Conservation (phyloP, 2,888 invertebrate species). For the Oligia fasciuncula region DNA sequence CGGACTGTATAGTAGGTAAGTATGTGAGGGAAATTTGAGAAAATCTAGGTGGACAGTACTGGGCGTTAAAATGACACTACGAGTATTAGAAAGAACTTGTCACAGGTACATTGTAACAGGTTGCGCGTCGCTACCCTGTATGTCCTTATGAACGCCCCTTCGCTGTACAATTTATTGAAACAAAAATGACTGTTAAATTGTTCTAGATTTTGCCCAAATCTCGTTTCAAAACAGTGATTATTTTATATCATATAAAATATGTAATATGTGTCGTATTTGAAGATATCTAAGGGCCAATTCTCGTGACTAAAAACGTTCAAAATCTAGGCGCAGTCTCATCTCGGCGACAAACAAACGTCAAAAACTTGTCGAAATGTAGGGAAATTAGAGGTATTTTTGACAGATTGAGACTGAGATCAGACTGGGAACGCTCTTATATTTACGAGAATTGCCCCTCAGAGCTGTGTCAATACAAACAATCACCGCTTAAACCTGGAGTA, state of each 20-base stretch:
- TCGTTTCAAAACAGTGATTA: conserved; percentile 21
- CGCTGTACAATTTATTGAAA: not conserved
- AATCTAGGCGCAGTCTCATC: too few relatives aligned
- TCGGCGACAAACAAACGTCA: too few relatives aligned
- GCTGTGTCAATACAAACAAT: conserved; percentile 9
- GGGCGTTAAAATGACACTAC: not conserved
- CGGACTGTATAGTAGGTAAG: too few relatives aligned
- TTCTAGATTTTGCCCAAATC: conserved; percentile 17
- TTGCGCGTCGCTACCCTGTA: not conserved
- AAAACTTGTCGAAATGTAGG: too few relatives aligned
- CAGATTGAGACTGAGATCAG: too few relatives aligned
- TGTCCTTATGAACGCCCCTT: not conserved
- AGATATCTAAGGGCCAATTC: too few relatives aligned
- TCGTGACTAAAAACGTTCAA: too few relatives aligned
- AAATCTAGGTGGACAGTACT: not conserved
- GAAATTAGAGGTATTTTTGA: too few relatives aligned
- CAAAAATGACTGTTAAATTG: not conserved
- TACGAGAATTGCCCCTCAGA: too few relatives aligned
- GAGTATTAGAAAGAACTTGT: not conserved
- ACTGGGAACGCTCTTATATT: too few relatives aligned
- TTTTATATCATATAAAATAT: not conserved
- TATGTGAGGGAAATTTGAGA: conserved; percentile 13
- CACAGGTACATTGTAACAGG: not conserved
- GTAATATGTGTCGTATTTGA: too few relatives aligned
- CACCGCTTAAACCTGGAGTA: conserved; percentile 6